Percentiles rank a stretch among this genome's conserved stretches.
These are phyloP conservation scores for Aplysia californica DNA, from an alignment of 1,140 invertebrate species.

Conservation along the genomic window DNA sequence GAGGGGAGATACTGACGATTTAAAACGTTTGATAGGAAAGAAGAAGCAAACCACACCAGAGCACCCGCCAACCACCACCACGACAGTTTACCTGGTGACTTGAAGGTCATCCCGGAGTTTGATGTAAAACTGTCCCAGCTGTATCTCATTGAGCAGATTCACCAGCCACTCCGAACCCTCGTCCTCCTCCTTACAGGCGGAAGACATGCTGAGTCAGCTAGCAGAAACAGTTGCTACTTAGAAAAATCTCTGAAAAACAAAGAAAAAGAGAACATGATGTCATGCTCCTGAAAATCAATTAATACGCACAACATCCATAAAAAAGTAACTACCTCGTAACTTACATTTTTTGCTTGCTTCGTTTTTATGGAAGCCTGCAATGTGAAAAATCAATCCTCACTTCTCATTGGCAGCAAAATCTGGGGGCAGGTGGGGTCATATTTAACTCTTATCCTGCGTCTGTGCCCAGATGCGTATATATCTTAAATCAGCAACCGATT, in stretches of 20 bases:
- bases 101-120: constrained; percentile 92
- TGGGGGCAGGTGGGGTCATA: too few relatives aligned
- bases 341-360: background rate
- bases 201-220: constrained; percentile 17
- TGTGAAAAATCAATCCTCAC: too few relatives aligned
- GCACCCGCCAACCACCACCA: background rate
- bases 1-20: background rate
- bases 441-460: too few relatives aligned
- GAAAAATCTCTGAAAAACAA: background rate
- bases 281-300: background rate
- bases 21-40: background rate
- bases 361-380: background rate
- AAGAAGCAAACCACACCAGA: background rate
- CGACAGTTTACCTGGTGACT: constrained; percentile 66
- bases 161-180: constrained; percentile 78
- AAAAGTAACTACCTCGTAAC: background rate
- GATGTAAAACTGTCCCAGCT: constrained; percentile 91
- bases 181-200: constrained; percentile 8
- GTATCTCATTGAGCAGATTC: constrained; percentile 88
- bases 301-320: background rate
- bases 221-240: background rate
- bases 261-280: background rate
- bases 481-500: too few relatives aligned
- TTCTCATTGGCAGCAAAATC: too few relatives aligned
- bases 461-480: too few relatives aligned